Evolutionary conservation across 2,113 vertebrate species (phyloP).

Genomic region (Actinemys pallida): DNA sequence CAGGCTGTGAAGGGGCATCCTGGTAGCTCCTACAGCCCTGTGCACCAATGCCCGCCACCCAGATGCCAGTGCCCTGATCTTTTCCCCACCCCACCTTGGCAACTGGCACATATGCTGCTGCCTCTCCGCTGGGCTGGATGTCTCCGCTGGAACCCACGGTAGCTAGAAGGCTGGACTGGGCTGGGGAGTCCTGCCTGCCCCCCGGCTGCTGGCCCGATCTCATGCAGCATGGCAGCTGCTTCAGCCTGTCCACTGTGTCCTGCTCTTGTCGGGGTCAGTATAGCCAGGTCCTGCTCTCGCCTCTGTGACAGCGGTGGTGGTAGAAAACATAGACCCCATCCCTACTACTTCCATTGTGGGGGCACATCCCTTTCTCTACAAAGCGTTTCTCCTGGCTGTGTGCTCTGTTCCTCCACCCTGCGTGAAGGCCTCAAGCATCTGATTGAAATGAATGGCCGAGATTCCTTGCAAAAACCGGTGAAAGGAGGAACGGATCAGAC

Average conservation of each 20-base stretch:
- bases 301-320: no score
- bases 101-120: not conserved
- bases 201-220: no score
- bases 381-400: not conserved
- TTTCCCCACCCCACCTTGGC: no score
- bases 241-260: no score
- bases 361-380: not conserved
- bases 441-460: not conserved
- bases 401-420: not conserved
- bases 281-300: no score
- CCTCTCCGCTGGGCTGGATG: not conserved
- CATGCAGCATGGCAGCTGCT: no score
- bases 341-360: no score
- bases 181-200: not conserved
- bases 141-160: not conserved
- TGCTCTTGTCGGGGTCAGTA: no score
- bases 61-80: no score
- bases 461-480: not conserved
- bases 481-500: not conserved
- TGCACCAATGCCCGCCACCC: no score
- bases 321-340: no score
- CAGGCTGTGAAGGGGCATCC: not conserved
- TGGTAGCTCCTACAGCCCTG: not conserved
- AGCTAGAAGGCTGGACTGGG: not conserved
- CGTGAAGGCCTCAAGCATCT: accelerated